Evolutionary conservation across 2,113 vertebrate species (phyloP).

Genomic region (Apteryx owenii): DNA sequence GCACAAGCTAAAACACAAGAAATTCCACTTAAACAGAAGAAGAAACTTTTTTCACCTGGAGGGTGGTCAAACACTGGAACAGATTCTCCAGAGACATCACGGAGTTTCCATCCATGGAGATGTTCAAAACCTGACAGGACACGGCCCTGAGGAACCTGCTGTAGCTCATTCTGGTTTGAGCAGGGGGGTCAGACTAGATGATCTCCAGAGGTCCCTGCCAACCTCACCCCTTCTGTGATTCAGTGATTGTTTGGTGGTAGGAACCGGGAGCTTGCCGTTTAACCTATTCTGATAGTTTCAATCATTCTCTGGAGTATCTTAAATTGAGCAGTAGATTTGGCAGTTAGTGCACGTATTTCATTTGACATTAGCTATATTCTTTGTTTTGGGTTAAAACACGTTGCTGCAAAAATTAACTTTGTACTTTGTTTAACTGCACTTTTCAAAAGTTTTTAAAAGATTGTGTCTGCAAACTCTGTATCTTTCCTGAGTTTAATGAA

Average conservation of each 20-base stretch:
- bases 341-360: background rate
- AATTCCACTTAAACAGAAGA: background rate
- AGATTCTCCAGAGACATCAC: background rate
- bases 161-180: background rate
- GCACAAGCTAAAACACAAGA: background rate
- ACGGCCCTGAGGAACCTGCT: background rate
- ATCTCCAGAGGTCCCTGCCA: background rate
- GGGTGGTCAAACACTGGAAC: background rate
- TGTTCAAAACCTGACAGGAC: background rate
- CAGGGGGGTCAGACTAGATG: background rate
- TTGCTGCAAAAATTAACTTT: background rate
- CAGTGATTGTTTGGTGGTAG: background rate
- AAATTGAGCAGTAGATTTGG: background rate
- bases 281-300: background rate
- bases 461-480: background rate
- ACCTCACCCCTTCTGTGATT: background rate
- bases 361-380: background rate
- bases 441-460: background rate
- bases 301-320: background rate
- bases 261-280: background rate
- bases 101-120: background rate
- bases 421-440: background rate
- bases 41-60: background rate
- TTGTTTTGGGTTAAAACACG: background rate
- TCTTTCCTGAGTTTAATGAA: background rate